Evolutionary conservation across 2,888 invertebrate species (phyloP).

Genomic region (Lepidonotus clava): DNA sequence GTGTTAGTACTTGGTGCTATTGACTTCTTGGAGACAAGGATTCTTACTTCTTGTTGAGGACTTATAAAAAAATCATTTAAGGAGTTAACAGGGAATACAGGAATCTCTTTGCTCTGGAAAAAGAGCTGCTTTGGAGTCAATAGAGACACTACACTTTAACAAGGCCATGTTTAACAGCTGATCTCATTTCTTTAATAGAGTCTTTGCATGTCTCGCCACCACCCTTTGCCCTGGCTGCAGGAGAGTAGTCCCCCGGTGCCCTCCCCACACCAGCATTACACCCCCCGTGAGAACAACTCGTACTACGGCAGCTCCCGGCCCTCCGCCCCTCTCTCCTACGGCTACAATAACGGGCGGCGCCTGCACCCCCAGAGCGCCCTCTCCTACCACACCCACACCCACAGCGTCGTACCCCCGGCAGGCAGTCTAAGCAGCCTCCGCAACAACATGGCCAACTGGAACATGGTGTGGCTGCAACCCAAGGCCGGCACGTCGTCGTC

Average conservation of each 20-base stretch:
- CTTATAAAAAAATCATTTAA: too few relatives aligned
- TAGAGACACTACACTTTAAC: too few relatives aligned
- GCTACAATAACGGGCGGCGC: not conserved
- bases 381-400: not conserved
- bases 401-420: not conserved
- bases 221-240: not conserved
- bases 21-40: too few relatives aligned
- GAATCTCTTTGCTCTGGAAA: too few relatives aligned
- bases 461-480: conserved; percentile 54
- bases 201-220: not conserved
- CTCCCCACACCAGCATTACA: too few relatives aligned
- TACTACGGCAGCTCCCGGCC: not conserved
- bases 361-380: not conserved
- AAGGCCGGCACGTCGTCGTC: not conserved
- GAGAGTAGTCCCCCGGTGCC: not conserved
- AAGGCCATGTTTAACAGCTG: too few relatives aligned
- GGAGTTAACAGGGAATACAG: too few relatives aligned
- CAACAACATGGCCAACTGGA: conserved; percentile 55
- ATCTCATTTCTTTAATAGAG: too few relatives aligned
- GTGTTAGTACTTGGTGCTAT: too few relatives aligned
- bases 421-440: not conserved
- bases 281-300: not conserved
- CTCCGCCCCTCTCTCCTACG: not conserved
- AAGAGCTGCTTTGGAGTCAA: too few relatives aligned
- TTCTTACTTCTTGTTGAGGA: too few relatives aligned